Base-by-base conservation (phyloP, 2,797 vertebrate genomes). In the Antennarius maculatus region DNA sequence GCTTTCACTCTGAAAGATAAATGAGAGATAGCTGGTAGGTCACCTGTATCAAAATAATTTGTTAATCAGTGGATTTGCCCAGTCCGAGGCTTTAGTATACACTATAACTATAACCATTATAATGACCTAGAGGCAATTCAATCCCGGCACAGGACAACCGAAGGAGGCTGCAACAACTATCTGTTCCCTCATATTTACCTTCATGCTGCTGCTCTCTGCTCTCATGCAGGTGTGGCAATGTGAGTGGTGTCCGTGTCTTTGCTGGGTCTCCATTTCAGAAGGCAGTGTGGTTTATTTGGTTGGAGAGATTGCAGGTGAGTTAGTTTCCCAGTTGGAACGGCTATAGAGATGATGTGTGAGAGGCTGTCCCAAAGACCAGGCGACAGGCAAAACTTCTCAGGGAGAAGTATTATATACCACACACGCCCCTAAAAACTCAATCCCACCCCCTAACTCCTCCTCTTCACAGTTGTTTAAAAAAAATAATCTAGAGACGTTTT, bases 361-460 rank as follows among this genome's bases (percentile, higher is more conserved):
- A 92, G 86, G 93, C 94, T 96, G 95, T 95, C 94, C 95, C 94
- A 94, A 93, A 92, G 93, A 94, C 92, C 87, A 95, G 94, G 94
- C 95, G 95, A 96, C 95, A 96, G 94, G 88, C 94, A 90, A 93
- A 94, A 95, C 86, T 88, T 93, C 89, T 91, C 90, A 93, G 93
- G 80, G 93, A 93, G 86, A 89, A 94, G 89, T 92, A 89, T 94
- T 96, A 93, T 94, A 94, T 95, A 94, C 80, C 76, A 83, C 23
- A 92, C 94, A 94, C 95, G 93, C 94, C 93, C 92, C 90, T 92
- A 90, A 67, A 74, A 83, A 8, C 81, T 85, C 69, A 69, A 76
- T 76, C 86, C 72, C 76, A 85, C 81, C 87, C 79, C 74, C 80
- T 87, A 71, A 83, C 89, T 87, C 82, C 88, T 86, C 81, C 86